Evolutionary conservation across 2,113 vertebrate genomes (phyloP), one percentile per base, ranked within the genome.

Genomic region (Dicrurus megarhynchus): DNA sequence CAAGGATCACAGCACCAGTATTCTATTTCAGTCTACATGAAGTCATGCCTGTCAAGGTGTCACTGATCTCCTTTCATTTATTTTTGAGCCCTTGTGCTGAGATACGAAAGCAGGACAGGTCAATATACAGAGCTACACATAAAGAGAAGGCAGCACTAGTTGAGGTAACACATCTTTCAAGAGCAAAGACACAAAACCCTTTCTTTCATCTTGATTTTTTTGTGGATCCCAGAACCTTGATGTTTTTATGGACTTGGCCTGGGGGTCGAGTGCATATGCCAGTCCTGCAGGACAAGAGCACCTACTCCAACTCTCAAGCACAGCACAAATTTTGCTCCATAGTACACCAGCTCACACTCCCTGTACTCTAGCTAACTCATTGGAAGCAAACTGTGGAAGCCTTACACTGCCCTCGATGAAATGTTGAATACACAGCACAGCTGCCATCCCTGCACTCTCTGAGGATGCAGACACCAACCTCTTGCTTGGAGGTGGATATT

Each of bases 301-400:
- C 33, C 32, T 69, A 30, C 42, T 85, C 20, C 75, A 71, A 35
- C 32, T 77, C 80, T 64, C 61, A 65, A 42, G 33, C 30, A 70
- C 27, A 70, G 14, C 3, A 1, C 33, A 87, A 56, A 53, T 61
- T 92, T 76, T 73, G 3, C 13, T 61, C n/a, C n/a, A 37, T 5
- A 26, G 7, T 28, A 41, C 49, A 56, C 18, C 37, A 64, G 32
- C 37, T 59, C 61, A 20, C 0, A 0, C 12, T 88, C 63, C 46
- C 70, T 35, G 7, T 30, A 24, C 35, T 59, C 28, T 19, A 55
- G 18, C 22, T 68, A 75, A 57, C 35, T 70, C 13, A 23, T 37
- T 3, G 1, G 35, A 84, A 85, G 55, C 10, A 69, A 91, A 46
- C 11, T 16, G 28, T 41, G 35, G 49, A 33, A 88, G 27, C 18